A percentile compares a stretch with the other conserved stretches of the same genome.
Conservation (phyloP, 2,797 vertebrate species). For the Lithobates pipiens region DNA sequence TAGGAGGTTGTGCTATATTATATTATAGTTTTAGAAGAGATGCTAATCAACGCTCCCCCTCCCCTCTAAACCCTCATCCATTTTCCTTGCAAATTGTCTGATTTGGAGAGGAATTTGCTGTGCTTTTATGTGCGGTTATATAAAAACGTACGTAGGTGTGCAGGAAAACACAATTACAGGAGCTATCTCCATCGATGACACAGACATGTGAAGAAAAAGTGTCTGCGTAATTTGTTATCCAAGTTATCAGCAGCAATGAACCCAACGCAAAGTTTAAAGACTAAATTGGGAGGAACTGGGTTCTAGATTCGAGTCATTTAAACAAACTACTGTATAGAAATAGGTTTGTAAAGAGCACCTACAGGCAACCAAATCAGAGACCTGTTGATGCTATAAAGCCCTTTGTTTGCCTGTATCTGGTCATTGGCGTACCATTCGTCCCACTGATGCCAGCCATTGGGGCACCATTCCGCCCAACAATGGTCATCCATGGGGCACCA, state of each 20-base stretch:
- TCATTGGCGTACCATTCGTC: too few species aligned
- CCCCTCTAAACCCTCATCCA: background rate
- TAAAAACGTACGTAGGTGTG: slow-evolving; percentile 39
- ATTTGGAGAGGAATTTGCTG: background rate
- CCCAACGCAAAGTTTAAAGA: background rate
- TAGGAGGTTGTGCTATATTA: too few species aligned
- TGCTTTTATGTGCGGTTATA: slow-evolving; percentile 13
- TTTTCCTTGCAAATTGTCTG: background rate
- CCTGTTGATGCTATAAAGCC: too few species aligned
- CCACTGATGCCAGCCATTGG: too few species aligned
- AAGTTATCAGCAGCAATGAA: background rate
- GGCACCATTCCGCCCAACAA: too few species aligned
- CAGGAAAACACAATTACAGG: slow-evolving; percentile 34
- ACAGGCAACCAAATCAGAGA: too few species aligned
- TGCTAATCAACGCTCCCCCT: background rate
- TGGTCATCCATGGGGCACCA: too few species aligned
- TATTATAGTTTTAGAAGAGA: background rate
- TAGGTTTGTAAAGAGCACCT: too few species aligned
- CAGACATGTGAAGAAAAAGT: background rate
- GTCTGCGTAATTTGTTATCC: background rate
- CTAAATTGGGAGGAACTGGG: background rate
- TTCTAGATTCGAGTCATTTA: too few species aligned
- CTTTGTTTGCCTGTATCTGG: too few species aligned
- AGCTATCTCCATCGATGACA: slow-evolving; percentile 20
- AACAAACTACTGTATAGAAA: too few species aligned